phyloP scores from a whole-genome alignment of 1,140 invertebrate genomes.

The Psix sp. region DNA sequence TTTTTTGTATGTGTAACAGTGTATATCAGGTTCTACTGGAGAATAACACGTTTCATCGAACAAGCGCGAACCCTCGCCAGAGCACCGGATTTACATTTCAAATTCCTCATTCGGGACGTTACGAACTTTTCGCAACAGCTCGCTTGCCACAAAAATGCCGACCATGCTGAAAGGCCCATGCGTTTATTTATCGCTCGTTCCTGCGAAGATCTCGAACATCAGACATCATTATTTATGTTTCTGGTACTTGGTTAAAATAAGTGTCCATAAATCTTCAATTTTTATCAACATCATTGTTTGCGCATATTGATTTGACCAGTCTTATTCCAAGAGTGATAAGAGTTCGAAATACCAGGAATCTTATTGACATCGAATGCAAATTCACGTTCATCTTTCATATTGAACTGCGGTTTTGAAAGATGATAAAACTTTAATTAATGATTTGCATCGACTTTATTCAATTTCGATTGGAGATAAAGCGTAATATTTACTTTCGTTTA shows the following conservation, averaged over 20 bases:
- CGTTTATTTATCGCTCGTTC: constrained; percentile 42
- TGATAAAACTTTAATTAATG: no score
- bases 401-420: no score
- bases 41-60: constrained; percentile 27
- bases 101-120: constrained; percentile 45
- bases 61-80: constrained; percentile 25
- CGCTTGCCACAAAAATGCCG: constrained; percentile 12
- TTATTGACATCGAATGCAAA: no score
- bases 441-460: neutral
- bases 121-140: constrained; percentile 17
- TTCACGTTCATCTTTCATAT: no score
- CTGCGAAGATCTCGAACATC: constrained; percentile 42
- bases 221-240: constrained; percentile 51
- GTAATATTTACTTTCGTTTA: neutral
- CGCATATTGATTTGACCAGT: constrained; percentile 15
- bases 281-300: constrained; percentile 26
- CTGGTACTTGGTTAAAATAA: constrained; percentile 49
- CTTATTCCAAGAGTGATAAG: neutral
- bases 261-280: constrained; percentile 38
- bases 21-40: constrained; percentile 3
- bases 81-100: constrained; percentile 50
- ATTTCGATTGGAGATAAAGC: neutral
- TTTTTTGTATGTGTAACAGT: constrained; percentile 29
- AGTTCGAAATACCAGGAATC: no score
- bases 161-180: constrained; percentile 13